Conservation (phyloP, 1,140 invertebrate species). For the Pseudomyrmex flavicornis region DNA sequence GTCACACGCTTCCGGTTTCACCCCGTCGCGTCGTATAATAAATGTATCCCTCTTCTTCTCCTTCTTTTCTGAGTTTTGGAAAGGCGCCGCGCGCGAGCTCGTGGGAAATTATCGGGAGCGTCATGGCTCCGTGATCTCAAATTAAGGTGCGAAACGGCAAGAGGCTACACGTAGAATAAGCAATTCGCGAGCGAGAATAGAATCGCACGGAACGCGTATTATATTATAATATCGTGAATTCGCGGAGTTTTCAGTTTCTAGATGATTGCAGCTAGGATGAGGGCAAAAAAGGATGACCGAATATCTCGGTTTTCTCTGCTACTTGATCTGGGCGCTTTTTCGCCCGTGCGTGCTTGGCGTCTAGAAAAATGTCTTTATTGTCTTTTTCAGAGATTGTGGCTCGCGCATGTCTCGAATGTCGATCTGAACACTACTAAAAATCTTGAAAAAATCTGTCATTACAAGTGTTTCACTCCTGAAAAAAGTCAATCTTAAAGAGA, state of each 20-base stretch:
- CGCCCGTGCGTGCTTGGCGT: neutral
- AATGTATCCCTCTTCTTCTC: neutral
- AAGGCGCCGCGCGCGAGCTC: conserved; percentile 15
- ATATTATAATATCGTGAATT: conserved; percentile 14
- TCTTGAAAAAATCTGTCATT: neutral
- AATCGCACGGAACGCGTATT: conserved; percentile 6
- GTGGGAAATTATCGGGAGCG: conserved; percentile 41
- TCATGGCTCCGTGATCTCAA: conserved; percentile 40
- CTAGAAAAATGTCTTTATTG: conserved; percentile 23
- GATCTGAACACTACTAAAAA: neutral
- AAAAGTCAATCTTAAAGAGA: neutral
- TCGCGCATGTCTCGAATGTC: neutral
- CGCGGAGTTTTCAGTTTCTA: conserved; percentile 19
- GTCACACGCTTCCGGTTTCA: conserved; percentile 7
- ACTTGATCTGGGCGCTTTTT: neutral
- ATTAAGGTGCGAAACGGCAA: conserved; percentile 30
- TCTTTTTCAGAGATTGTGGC: conserved; percentile 6
- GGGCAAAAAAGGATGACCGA: conserved; percentile 17
- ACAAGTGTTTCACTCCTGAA: no score
- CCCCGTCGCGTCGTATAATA: conserved; percentile 1
- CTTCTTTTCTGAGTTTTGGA: no score
- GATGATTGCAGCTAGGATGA: conserved; percentile 37
- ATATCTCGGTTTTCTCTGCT: conserved; percentile 17
- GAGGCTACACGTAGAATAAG: conserved; percentile 41
- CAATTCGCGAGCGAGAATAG: conserved; percentile 11